Conservation (phyloP, 2,797 vertebrate species). For the Agapornis canus region DNA sequence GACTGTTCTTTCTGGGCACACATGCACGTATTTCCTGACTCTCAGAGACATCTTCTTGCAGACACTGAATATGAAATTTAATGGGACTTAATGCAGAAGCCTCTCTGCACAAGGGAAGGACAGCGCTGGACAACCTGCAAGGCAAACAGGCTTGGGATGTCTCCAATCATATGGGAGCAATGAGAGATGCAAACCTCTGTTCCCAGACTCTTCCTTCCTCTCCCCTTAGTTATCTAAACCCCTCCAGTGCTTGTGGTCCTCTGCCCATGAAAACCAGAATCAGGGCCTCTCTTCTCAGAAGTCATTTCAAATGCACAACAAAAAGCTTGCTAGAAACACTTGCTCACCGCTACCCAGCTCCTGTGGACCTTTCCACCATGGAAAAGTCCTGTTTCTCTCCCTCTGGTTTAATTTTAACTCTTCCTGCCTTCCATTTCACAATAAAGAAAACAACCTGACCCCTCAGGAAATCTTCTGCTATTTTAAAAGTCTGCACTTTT, state of each 20-base stretch:
- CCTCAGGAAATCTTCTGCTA: conserved; percentile 14
- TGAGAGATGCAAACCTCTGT: background rate
- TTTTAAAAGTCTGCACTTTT: conserved; percentile 30
- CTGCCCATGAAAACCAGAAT: background rate
- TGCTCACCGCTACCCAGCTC: background rate
- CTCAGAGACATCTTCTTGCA: background rate
- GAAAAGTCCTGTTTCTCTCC: background rate
- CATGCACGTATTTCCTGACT: background rate
- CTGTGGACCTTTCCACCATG: background rate
- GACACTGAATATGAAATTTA: background rate
- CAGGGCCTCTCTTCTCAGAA: background rate
- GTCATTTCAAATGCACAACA: rapidly evolving
- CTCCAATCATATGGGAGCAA: background rate
- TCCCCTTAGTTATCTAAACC: background rate
- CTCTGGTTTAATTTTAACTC: background rate
- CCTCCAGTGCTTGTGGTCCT: rapidly evolving
- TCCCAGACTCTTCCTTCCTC: background rate
- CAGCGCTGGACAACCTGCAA: rapidly evolving
- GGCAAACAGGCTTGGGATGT: rapidly evolving
- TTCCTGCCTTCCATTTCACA: background rate
- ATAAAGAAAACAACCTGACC: background rate
- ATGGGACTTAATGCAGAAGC: background rate
- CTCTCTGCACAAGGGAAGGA: background rate
- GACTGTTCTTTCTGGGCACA: background rate
- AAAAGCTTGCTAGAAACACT: background rate